Percentiles rank a stretch among this genome's conserved stretches.
These are phyloP conservation scores for Amphiprion ocellaris DNA, from an alignment of 2,113 vertebrate species.

Conservation along the genomic window DNA sequence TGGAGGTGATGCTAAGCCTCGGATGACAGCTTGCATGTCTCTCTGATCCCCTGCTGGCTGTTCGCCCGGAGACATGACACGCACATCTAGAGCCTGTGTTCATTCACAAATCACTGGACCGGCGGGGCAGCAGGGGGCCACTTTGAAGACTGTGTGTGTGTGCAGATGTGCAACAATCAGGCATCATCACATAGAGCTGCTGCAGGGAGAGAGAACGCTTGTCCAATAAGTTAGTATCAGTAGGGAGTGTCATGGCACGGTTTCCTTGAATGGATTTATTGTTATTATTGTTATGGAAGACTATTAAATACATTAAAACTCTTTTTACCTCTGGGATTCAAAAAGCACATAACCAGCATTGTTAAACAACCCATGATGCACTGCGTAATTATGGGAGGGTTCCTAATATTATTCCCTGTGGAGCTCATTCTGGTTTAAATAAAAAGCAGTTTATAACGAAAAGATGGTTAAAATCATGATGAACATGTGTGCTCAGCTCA, in stretches of 20 bases:
- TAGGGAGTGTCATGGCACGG: not conserved
- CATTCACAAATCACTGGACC: conserved; percentile 62
- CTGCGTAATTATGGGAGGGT: not conserved
- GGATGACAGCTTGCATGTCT: conserved; percentile 50
- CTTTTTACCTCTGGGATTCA: too few relatives aligned
- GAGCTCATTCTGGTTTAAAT: too few relatives aligned
- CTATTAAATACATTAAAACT: not conserved
- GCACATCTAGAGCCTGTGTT: conserved; percentile 22
- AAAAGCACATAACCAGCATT: too few relatives aligned
- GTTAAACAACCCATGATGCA: too few relatives aligned
- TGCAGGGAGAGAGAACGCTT: not conserved
- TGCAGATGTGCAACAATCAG: not conserved
- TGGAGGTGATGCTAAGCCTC: conserved; percentile 50
- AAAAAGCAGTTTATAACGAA: too few relatives aligned
- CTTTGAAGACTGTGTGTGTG: conserved; percentile 18
- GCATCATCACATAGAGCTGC: conserved; percentile 8
- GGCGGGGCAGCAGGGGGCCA: conserved; percentile 1
- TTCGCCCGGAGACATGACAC: conserved; percentile 46
- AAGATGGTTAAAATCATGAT: too few relatives aligned
- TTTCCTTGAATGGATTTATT: too few relatives aligned
- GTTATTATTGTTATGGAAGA: not conserved
- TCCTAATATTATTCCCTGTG: not conserved
- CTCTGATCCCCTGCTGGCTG: conserved; percentile 60
- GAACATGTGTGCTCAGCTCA: too few relatives aligned
- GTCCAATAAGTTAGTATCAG: not conserved